These are phyloP conservation scores for Lophius americanus DNA, from an alignment of 2,797 vertebrate species.

Conservation along the genomic window DNA sequence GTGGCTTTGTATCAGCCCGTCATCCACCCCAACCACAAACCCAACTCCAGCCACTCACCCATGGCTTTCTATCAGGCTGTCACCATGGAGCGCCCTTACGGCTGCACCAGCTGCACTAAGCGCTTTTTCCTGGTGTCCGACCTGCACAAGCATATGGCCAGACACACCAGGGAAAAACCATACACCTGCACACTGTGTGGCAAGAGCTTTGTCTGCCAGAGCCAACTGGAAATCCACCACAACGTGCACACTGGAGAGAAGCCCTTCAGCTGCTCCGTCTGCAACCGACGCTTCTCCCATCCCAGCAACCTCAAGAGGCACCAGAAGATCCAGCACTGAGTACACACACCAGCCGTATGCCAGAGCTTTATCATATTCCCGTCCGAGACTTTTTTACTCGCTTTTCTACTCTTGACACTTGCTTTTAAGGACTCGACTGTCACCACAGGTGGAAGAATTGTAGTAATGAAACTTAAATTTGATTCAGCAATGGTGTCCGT, in stretches of 20 bases:
- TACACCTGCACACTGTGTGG: conserved; percentile 60
- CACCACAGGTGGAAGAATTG: neutral
- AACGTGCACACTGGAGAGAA: conserved; percentile 74
- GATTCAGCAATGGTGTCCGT: neutral
- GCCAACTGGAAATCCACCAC: conserved; percentile 70
- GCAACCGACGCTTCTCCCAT: conserved; percentile 64
- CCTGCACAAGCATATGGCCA: conserved; percentile 59
- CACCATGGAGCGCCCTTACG: conserved; percentile 45
- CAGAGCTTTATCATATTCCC: neutral
- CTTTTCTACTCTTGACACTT: neutral
- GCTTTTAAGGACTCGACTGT: neutral
- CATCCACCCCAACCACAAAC: neutral
- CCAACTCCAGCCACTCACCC: conserved; percentile 4
- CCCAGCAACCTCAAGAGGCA: conserved; percentile 74
- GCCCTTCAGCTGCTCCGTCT: conserved; percentile 65
- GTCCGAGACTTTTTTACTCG: neutral
- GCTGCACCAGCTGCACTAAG: conserved; percentile 65
- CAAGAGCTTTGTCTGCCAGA: conserved; percentile 71
- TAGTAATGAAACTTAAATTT: neutral
- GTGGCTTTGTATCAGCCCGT: neutral
- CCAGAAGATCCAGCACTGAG: conserved; percentile 64
- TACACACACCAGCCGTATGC: neutral
- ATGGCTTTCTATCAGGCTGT: conserved; percentile 20
- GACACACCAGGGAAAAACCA: conserved; percentile 58
- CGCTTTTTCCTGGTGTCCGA: conserved; percentile 62